phyloP scores from a whole-genome alignment of 2,113 vertebrate species.

The Cynopterus brachyotis region DNA sequence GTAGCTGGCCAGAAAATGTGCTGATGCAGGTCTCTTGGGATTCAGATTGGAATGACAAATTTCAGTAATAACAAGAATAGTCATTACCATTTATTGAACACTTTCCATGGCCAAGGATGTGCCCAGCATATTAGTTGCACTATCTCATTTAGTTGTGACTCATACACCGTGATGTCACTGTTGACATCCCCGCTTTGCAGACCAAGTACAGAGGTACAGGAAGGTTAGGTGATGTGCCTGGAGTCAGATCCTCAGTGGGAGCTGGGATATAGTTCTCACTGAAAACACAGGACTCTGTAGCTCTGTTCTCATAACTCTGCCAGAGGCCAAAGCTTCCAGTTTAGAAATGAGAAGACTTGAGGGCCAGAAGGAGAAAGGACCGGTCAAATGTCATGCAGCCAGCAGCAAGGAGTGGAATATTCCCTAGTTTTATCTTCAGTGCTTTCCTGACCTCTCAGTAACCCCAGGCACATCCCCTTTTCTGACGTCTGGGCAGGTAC shows the following conservation, averaged over 20 bases:
- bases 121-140: neutral
- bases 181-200: neutral
- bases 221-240: neutral
- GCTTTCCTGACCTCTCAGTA: neutral
- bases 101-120: neutral
- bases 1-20: neutral
- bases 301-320: neutral
- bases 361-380: neutral
- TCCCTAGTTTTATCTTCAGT: conserved; percentile 35
- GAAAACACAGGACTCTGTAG: neutral
- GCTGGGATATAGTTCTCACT: neutral
- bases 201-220: neutral
- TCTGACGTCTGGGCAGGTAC: neutral
- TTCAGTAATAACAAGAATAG: neutral
- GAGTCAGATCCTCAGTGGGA: neutral
- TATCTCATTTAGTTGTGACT: neutral
- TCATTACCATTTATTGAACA: neutral
- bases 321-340: neutral
- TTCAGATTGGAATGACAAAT: neutral
- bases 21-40: neutral
- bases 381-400: neutral
- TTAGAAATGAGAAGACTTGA: neutral
- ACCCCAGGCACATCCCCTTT: neutral
- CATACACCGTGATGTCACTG: neutral
- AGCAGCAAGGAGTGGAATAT: neutral